These are phyloP conservation scores for Gymnocephalus cernua DNA, from an alignment of 2,113 vertebrate species.

Conservation along the genomic window DNA sequence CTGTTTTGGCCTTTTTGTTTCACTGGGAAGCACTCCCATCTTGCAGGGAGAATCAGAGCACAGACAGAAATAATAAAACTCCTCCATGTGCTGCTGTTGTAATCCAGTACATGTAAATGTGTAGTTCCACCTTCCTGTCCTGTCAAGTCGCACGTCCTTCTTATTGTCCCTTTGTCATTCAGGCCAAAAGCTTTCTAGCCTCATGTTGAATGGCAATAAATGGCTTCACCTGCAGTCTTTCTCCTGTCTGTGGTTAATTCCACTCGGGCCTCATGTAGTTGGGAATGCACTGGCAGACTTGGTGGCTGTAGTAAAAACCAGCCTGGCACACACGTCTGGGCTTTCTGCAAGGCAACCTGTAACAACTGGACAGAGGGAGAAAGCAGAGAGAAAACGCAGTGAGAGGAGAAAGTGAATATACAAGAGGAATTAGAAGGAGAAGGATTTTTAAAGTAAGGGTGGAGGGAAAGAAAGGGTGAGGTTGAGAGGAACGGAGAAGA, in stretches of 20 bases:
- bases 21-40: conserved; percentile 5
- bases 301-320: conserved; percentile 78
- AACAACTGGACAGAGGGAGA: conserved; percentile 67
- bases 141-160: not conserved
- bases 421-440: not conserved
- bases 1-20: not conserved
- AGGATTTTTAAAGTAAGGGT: not conserved
- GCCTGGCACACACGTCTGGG: conserved; percentile 61
- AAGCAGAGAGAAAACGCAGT: not conserved
- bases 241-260: conserved; percentile 59
- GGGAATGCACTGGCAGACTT: conserved; percentile 83
- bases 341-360: conserved; percentile 80
- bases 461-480: conserved; percentile 23
- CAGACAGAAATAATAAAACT: not conserved
- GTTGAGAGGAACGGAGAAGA: conserved; percentile 15
- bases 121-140: conserved; percentile 16
- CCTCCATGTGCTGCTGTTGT: not conserved
- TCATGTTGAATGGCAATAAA: not conserved
- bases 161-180: not conserved
- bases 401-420: not conserved
- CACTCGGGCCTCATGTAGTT: conserved; percentile 78
- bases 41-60: conserved; percentile 9
- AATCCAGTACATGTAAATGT: conserved; percentile 41
- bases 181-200: not conserved
- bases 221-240: not conserved